Evolutionary conservation across 2,888 invertebrate species (phyloP).

Genomic region (Trissolcus japonicus): DNA sequence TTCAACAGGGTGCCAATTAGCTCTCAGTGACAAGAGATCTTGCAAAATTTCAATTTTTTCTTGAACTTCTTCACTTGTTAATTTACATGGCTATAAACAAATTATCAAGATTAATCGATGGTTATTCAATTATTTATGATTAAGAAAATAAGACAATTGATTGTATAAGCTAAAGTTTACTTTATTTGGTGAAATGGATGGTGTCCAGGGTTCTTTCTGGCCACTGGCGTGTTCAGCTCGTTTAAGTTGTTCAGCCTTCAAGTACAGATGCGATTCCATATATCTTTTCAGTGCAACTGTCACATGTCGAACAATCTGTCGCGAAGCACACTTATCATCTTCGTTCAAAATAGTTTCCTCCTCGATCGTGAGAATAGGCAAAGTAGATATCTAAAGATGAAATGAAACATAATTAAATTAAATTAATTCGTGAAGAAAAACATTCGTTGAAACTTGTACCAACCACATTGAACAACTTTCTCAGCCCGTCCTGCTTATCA

Average conservation of each 20-base stretch:
- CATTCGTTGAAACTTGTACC: constrained; percentile 60
- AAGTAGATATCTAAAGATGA: constrained; percentile 83
- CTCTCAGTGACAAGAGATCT: constrained; percentile 84
- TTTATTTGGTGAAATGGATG: constrained; percentile 76
- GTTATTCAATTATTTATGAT: constrained; percentile 4
- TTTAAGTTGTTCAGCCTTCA: constrained; percentile 85
- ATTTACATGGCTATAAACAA: constrained; percentile 76
- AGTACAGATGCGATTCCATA: constrained; percentile 91
- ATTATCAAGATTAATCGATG: background rate
- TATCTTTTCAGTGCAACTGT: constrained; percentile 93
- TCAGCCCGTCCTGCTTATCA: constrained; percentile 94
- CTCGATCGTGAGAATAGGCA: constrained; percentile 88
- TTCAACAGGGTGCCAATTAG: constrained; percentile 92
- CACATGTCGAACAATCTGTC: constrained; percentile 94
- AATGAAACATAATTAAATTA: background rate
- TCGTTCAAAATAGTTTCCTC: constrained; percentile 81
- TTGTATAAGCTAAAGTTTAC: constrained; percentile 61
- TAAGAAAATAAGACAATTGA: background rate
- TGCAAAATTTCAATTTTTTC: constrained; percentile 90
- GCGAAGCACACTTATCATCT: constrained; percentile 92
- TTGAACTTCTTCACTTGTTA: constrained; percentile 87
- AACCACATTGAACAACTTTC: constrained; percentile 95
- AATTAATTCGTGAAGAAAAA: background rate
- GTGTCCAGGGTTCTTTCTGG: constrained; percentile 72
- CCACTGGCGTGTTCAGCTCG: constrained; percentile 78